Conservation (phyloP, 2,888 invertebrate genomes). For the Pheosia gnoma region DNA sequence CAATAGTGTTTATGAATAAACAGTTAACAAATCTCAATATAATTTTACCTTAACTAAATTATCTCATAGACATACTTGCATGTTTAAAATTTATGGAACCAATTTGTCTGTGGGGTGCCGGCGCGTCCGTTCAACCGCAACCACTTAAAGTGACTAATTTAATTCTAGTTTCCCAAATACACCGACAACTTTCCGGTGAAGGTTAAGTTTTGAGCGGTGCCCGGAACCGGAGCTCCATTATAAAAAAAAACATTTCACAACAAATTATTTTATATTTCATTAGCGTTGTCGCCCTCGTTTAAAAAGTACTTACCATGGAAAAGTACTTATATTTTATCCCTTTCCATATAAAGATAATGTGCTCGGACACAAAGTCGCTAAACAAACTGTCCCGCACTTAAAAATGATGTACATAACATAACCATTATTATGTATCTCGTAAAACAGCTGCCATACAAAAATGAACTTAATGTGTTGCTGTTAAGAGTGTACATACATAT, state of each 20-base stretch:
- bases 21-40: no score
- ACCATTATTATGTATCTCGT: background rate
- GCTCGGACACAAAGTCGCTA: background rate
- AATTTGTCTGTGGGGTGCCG: background rate
- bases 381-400: constrained; percentile 9
- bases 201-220: background rate
- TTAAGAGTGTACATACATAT: constrained; percentile 9
- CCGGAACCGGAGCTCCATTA: background rate
- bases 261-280: no score
- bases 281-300: no score
- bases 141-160: constrained; percentile 3
- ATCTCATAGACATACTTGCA: background rate
- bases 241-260: no score
- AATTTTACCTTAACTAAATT: no score
- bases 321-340: background rate
- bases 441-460: background rate
- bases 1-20: no score
- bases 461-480: background rate
- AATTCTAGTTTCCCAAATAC: background rate
- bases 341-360: background rate
- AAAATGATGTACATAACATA: constrained; percentile 11
- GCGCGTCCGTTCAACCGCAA: background rate
- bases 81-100: background rate
- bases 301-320: no score
- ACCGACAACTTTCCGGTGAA: background rate